These are phyloP conservation scores for Parasteatoda lunata DNA, from an alignment of 2,888 invertebrate genomes.

Conservation along the genomic window DNA sequence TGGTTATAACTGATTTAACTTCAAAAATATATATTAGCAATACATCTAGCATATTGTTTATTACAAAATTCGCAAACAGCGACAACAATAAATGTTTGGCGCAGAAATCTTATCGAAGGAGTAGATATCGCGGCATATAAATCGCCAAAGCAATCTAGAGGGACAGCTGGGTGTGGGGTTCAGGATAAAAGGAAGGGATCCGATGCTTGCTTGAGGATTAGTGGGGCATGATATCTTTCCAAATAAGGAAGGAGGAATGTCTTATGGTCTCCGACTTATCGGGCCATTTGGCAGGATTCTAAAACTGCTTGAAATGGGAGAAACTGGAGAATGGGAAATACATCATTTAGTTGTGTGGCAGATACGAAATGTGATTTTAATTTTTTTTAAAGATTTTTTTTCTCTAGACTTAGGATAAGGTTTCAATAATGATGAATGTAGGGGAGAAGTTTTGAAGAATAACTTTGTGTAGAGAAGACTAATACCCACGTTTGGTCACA, in stretches of 20 bases:
- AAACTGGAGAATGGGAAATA: conserved; percentile 18
- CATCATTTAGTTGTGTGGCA: conserved; percentile 19
- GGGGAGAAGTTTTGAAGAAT: no score
- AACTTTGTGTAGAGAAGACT: neutral
- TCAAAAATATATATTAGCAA: no score
- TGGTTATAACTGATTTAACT: no score
- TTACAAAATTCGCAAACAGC: neutral
- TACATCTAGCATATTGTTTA: no score
- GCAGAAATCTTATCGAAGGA: neutral
- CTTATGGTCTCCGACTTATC: conserved; percentile 42
- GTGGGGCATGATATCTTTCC: conserved; percentile 37
- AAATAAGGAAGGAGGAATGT: conserved; percentile 34
- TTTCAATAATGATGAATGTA: no score
- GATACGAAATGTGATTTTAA: conserved; percentile 35
- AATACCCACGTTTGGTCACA: neutral
- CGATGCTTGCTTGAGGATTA: conserved; percentile 30
- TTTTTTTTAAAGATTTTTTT: neutral
- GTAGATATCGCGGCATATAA: conserved; percentile 20
- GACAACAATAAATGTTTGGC: neutral
- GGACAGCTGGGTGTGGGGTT: conserved; percentile 19
- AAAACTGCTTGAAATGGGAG: conserved; percentile 15
- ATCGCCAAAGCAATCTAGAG: conserved; percentile 17
- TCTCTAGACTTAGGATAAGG: neutral
- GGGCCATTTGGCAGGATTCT: conserved; percentile 41
- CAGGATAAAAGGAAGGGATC: conserved; percentile 9